Evolutionary conservation across 2,113 vertebrate genomes (phyloP).

Genomic region (Clupea harengus): DNA sequence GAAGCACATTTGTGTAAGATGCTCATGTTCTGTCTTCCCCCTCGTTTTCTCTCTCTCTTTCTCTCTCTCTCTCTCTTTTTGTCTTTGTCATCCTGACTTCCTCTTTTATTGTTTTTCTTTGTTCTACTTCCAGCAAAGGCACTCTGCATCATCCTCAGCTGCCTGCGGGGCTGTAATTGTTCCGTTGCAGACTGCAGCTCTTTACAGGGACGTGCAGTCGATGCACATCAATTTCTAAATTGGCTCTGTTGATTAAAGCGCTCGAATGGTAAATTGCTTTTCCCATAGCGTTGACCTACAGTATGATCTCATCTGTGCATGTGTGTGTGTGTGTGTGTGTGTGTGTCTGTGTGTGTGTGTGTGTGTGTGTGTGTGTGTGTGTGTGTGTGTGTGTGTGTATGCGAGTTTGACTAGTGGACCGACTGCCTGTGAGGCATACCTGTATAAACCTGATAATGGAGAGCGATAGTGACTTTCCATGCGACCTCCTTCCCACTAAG

Average conservation of each 20-base stretch:
- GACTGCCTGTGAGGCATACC: no score
- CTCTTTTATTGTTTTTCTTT: no score
- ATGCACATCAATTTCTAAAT: neutral
- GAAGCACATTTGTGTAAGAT: neutral
- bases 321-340: neutral
- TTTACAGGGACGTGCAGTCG: neutral
- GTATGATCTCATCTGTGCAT: neutral
- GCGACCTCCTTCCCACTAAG: slow-evolving; percentile 29
- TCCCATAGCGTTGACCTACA: neutral
- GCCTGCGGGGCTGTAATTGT: neutral
- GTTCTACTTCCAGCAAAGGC: no score
- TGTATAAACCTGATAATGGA: no score
- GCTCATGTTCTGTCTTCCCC: no score
- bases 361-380: no score
- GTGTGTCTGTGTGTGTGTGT: no score
- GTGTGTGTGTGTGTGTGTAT: neutral
- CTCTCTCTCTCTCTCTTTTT: no score
- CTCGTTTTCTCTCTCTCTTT: no score
- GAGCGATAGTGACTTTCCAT: slow-evolving; percentile 8
- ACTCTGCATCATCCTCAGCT: no score
- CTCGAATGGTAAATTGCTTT: neutral
- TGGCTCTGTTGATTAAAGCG: slow-evolving; percentile 1
- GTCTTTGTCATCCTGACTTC: no score
- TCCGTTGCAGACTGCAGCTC: neutral
- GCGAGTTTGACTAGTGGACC: no score